Evolutionary conservation across 2,113 vertebrate species (phyloP).

Genomic region (Accipiter cooperii): DNA sequence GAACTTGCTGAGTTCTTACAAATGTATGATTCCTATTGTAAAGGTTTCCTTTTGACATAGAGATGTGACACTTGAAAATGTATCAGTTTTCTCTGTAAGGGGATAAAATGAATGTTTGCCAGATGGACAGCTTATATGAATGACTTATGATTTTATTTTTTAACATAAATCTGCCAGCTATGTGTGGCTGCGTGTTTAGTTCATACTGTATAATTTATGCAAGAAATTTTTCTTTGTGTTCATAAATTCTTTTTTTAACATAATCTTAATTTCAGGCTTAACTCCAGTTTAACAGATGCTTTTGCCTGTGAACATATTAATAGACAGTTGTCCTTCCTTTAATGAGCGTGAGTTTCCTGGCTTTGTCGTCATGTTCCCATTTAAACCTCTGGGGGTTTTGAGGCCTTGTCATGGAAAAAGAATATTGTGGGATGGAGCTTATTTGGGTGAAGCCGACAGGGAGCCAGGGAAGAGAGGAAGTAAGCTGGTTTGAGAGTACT

Average conservation of each 20-base stretch:
- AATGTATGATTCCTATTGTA: neutral
- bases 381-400: slow-evolving; percentile 36
- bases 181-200: neutral
- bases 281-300: neutral
- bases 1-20: neutral
- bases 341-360: slow-evolving; percentile 20
- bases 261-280: neutral
- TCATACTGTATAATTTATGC: neutral
- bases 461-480: slow-evolving; percentile 18
- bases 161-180: neutral
- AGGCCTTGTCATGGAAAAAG: slow-evolving; percentile 36
- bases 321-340: slow-evolving; percentile 15
- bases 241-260: neutral
- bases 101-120: neutral
- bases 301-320: neutral
- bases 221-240: neutral
- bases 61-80: neutral
- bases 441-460: neutral
- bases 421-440: neutral
- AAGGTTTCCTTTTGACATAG: neutral
- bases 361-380: slow-evolving; percentile 22
- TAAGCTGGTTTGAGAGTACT: neutral
- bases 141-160: neutral
- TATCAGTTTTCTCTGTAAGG: neutral
- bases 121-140: neutral